Conservation (phyloP, 2,113 vertebrate species). For the Thryonomys swinderianus region DNA sequence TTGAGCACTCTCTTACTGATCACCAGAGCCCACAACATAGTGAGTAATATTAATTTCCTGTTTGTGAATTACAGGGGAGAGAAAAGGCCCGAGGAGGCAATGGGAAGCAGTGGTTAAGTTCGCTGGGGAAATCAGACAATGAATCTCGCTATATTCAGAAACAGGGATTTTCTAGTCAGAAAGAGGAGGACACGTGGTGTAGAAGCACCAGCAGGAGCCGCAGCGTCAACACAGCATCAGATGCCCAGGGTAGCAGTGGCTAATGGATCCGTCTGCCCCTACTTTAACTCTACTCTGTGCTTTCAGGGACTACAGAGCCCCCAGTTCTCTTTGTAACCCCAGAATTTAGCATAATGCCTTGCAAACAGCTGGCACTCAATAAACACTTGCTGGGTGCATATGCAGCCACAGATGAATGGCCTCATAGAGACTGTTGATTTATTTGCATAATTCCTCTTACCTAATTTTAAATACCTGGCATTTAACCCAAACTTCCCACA, state of each 20-base stretch:
- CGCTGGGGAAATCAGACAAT: background rate
- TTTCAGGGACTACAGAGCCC: background rate
- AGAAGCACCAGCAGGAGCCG: fast-evolving
- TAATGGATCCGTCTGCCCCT: background rate
- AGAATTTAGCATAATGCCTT: background rate
- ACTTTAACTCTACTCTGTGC: background rate
- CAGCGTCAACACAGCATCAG: fast-evolving
- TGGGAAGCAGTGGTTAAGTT: background rate
- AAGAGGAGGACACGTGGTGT: fast-evolving
- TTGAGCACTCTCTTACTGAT: too few species aligned
- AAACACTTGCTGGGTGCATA: background rate
- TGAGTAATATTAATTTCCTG: too few species aligned
- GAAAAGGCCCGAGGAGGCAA: background rate
- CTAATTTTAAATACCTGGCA: conserved; percentile 62
- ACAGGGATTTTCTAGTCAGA: background rate
- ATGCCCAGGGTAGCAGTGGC: fast-evolving
- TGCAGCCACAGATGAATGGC: background rate
- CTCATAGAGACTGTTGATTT: background rate
- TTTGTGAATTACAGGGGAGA: too few species aligned
- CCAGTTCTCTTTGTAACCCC: background rate
- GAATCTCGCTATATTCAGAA: background rate
- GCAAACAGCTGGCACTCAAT: background rate
- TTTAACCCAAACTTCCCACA: conserved; percentile 57
- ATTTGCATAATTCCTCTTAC: conserved; percentile 35
- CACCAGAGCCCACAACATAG: too few species aligned